phyloP scores from a whole-genome alignment of 1,140 invertebrate genomes.

The Hyles euphorbiae region DNA sequence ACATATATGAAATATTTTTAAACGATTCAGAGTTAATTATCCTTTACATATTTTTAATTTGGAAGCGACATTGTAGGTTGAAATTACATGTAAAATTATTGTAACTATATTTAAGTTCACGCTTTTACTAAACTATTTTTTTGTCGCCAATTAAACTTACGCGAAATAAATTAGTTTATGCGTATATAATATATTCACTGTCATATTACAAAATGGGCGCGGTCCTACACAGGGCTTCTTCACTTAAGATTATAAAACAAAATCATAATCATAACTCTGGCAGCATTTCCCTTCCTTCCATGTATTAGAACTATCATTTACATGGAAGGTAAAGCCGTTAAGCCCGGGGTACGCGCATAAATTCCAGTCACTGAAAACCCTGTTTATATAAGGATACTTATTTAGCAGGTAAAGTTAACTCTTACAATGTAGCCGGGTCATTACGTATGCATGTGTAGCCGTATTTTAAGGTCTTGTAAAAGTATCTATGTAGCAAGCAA shows the following conservation, averaged over 20 bases:
- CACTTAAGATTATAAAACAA: slow-evolving; percentile 7
- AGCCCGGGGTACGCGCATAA: slow-evolving; percentile 17
- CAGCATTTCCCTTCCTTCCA: slow-evolving; percentile 2
- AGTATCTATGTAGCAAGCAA: slow-evolving; percentile 4
- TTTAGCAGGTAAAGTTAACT: slow-evolving; percentile 3
- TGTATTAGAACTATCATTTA: slow-evolving; percentile 16
- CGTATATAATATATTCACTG: no score
- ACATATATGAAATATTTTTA: slow-evolving; percentile 1
- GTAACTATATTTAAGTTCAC: no score
- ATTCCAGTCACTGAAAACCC: slow-evolving; percentile 25
- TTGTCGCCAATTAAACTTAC: not conserved
- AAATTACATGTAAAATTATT: not conserved
- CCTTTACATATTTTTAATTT: not conserved
- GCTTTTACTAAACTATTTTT: no score
- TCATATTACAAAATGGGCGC: no score
- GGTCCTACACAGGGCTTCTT: not conserved
- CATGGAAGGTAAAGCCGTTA: slow-evolving; percentile 10
- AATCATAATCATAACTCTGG: slow-evolving; percentile 8
- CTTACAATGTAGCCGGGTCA: slow-evolving; percentile 21
- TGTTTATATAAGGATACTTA: slow-evolving; percentile 14
- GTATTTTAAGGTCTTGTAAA: slow-evolving; percentile 15
- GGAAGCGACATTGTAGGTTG: not conserved
- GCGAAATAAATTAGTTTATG: not conserved
- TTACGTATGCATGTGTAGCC: slow-evolving; percentile 20
- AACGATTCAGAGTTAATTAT: not conserved